Base-by-base conservation (phyloP, 92 coral and sea anemone species). In the Umimayanthus kanabou region DNA sequence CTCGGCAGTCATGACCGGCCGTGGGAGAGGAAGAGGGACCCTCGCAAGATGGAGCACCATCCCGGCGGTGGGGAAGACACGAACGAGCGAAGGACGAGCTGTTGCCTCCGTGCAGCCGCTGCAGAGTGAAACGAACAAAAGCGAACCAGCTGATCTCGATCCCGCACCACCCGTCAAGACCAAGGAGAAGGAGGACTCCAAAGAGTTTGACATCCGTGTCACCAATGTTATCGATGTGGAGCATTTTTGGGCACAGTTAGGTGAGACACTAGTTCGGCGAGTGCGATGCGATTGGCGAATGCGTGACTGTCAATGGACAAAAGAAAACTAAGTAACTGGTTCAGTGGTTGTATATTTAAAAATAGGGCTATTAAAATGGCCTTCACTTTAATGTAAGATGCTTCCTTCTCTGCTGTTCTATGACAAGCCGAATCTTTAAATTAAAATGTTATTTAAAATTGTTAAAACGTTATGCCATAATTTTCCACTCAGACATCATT, bases 191-290 rank as follows among this genome's bases (percentile, higher is more conserved):
- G 50, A 55, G 33, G 89, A 89, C 28, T 83, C 37, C 72, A 79
- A 49, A 42, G 81, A 80, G 76, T 85, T 86, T 22, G 84, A 81
- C 25, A 88, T 92, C 37, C 86, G 94, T 67, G 92, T 95, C 30
- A 95, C 96, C 23, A 89, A 92, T 80, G 89, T 95, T 22, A 92
- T 95, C 57, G 98, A 95, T 69, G 96, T 95, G 85, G 95, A 93
- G 73, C 96, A 95, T 75, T 93, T 95, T 83, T 95, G 98, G 98
- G 98, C 98, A 25, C 98, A 93, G 84, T 71, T 93, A 40, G 98
- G 98, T 95, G 90, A 87, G 91, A 22, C 10, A 9, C 5, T 43
- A 43, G 13, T 2, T 42, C 14, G 15, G 79, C 9, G 65, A 18
- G 2, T 20, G 65, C 65, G 6, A 13, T 14, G 57, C 57, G 11